These are phyloP conservation scores for Erythrocebus patas DNA, from an alignment of 2,113 vertebrate species.

Conservation along the genomic window DNA sequence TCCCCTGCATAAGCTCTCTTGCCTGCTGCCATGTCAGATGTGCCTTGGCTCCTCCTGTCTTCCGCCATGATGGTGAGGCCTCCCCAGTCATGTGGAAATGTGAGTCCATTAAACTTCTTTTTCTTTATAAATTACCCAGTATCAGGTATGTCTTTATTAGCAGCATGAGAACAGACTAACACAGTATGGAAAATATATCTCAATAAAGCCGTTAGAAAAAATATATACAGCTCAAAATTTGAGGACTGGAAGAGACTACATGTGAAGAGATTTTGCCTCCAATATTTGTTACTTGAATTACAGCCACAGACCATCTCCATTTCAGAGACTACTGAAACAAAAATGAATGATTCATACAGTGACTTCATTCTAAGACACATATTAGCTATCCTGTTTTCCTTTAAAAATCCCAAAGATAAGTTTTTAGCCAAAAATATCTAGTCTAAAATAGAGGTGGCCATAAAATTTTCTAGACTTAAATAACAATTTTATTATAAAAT, in stretches of 20 bases:
- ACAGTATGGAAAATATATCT: not conserved
- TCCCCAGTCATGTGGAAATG: too few species aligned
- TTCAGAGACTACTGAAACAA: not conserved
- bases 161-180: too few species aligned
- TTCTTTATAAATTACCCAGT: too few species aligned
- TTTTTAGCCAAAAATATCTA: slow-evolving; percentile 33
- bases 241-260: not conserved
- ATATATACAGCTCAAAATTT: not conserved
- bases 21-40: too few species aligned
- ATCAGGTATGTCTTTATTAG: too few species aligned
- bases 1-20: too few species aligned
- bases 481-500: slow-evolving; percentile 2
- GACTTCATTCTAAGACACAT: not conserved
- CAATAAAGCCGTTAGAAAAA: not conserved
- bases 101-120: too few species aligned
- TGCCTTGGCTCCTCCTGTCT: too few species aligned
- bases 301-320: not conserved
- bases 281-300: not conserved
- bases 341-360: not conserved
- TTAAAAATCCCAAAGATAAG: not conserved
- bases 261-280: not conserved
- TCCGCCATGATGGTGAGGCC: too few species aligned
- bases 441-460: not conserved
- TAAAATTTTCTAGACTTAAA: slow-evolving; percentile 33
- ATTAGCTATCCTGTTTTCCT: not conserved